phyloP scores from a whole-genome alignment of 2,888 invertebrate species.

The Argyra leucocephala region DNA sequence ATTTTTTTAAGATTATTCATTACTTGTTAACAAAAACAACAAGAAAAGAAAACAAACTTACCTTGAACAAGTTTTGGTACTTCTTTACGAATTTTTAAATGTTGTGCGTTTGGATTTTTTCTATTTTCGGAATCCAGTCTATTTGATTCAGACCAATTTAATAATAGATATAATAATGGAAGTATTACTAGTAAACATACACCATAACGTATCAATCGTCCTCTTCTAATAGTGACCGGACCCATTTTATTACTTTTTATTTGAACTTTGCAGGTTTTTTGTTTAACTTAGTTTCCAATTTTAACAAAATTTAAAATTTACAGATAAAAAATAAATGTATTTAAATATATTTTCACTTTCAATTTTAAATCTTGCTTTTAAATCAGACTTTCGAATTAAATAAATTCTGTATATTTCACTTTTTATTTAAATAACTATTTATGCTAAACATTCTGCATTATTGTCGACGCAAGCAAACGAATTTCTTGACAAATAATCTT shows the following conservation, averaged over 20 bases:
- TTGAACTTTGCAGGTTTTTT: too few relatives aligned
- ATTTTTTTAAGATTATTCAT: too few relatives aligned
- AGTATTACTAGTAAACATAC: constrained; percentile 48
- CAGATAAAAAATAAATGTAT: too few relatives aligned
- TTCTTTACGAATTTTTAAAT: constrained; percentile 27
- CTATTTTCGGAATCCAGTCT: constrained; percentile 27
- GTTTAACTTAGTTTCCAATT: too few relatives aligned
- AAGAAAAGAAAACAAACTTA: constrained; percentile 24
- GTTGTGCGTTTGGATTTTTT: constrained; percentile 23
- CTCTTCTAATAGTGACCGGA: constrained; percentile 52
- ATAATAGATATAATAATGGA: constrained; percentile 53
- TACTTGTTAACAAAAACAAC: too few relatives aligned
- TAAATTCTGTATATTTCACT: neutral
- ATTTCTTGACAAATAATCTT: neutral
- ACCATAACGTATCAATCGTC: constrained; percentile 50
- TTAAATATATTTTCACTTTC: neutral
- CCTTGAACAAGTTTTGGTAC: constrained; percentile 39
- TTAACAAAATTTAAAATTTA: too few relatives aligned
- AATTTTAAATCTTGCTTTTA: neutral
- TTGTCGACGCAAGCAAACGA: constrained; percentile 4
- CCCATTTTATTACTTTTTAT: constrained; percentile 45
- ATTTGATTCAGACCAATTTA: constrained; percentile 51
- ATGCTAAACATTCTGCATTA: neutral
- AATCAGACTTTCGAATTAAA: neutral
- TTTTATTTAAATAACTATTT: neutral